Conservation (phyloP, 2,113 vertebrate species). For the Macquaria ambigua region DNA sequence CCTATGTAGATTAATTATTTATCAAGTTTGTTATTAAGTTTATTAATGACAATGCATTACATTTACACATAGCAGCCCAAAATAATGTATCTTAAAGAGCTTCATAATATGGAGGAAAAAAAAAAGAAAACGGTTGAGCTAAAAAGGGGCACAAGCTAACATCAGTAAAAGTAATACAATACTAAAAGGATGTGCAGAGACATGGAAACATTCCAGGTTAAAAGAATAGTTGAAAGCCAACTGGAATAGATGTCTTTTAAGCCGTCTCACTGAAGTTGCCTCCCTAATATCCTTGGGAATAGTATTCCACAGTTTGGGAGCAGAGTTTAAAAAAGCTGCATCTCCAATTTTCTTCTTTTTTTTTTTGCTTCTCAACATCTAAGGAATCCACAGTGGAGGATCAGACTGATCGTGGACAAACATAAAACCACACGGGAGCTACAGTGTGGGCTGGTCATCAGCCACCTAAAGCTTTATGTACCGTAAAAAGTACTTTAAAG, state of each 20-base stretch:
- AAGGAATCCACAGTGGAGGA: slow-evolving; percentile 5
- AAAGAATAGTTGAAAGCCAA: slow-evolving; percentile 13
- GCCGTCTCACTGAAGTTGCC: neutral
- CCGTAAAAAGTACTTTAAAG: slow-evolving; percentile 45
- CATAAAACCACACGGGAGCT: slow-evolving; percentile 20
- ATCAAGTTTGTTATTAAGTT: neutral
- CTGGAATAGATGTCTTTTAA: neutral
- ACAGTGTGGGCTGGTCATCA: slow-evolving; percentile 2
- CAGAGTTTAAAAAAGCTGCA: slow-evolving; percentile 21
- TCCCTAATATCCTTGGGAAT: slow-evolving; percentile 19
- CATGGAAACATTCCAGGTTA: neutral
- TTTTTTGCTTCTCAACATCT: slow-evolving; percentile 30
- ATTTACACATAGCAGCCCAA: neutral
- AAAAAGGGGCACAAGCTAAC: neutral
- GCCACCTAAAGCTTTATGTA: slow-evolving; percentile 39
- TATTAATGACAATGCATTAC: neutral
- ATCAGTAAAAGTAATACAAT: neutral
- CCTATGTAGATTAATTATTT: neutral
- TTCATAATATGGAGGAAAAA: neutral
- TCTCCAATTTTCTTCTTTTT: neutral
- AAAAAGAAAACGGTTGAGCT: neutral
- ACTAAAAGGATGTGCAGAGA: neutral
- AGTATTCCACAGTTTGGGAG: slow-evolving; percentile 18
- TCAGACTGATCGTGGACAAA: slow-evolving; percentile 31
- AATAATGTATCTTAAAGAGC: neutral